These are phyloP conservation scores for Rhagoletis pomonella DNA, from an alignment of 1,140 invertebrate species.

Conservation along the genomic window DNA sequence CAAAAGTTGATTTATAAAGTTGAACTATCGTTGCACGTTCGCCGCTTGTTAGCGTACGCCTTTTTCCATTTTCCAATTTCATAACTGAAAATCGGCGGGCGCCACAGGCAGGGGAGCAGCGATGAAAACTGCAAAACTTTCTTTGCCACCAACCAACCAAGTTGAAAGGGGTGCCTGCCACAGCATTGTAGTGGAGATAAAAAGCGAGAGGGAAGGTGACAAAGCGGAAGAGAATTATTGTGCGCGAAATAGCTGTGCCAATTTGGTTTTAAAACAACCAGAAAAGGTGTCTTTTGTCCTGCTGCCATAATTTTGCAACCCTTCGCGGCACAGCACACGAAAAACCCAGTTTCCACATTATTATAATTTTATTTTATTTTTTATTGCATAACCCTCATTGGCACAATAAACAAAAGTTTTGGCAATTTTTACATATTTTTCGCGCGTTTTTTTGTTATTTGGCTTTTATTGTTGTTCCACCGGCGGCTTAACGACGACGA, in stretches of 20 bases:
- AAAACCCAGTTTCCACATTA: background rate
- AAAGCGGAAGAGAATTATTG: background rate
- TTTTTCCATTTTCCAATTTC: background rate
- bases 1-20: slow-evolving; percentile 47
- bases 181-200: background rate
- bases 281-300: background rate
- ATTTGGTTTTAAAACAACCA: slow-evolving; percentile 1
- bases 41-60: slow-evolving; percentile 36
- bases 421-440: slow-evolving; percentile 21
- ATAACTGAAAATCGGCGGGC: background rate
- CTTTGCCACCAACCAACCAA: slow-evolving; percentile 7
- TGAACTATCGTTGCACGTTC: slow-evolving; percentile 15
- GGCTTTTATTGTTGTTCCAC: background rate
- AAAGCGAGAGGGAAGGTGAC: background rate
- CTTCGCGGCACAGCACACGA: background rate
- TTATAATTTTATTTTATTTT: too few species aligned
- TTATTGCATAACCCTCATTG: background rate
- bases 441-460: background rate
- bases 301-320: background rate
- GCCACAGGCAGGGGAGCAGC: background rate
- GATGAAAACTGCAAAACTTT: slow-evolving; percentile 5
- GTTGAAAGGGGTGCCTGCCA: background rate
- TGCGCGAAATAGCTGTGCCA: background rate
- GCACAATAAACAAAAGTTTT: slow-evolving; percentile 13
- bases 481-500: background rate